These are phyloP conservation scores for Alectura lathami DNA, from an alignment of 2,113 vertebrate genomes.

Conservation along the genomic window DNA sequence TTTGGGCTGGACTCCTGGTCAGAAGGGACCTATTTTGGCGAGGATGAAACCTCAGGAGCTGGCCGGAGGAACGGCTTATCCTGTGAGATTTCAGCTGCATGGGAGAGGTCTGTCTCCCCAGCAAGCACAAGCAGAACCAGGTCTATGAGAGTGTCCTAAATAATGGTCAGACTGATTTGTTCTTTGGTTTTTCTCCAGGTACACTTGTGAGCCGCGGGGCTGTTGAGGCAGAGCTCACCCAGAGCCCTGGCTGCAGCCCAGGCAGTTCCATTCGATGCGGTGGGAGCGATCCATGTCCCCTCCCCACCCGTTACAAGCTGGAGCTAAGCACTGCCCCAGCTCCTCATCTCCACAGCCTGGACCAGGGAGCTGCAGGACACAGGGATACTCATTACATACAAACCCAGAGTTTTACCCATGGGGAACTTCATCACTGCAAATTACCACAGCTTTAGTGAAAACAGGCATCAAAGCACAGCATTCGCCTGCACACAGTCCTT, in stretches of 20 bases:
- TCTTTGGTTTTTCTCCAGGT: no score
- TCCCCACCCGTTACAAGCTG: background rate
- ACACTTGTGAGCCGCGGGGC: accelerated
- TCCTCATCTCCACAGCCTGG: accelerated
- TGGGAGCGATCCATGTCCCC: no score
- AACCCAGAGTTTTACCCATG: accelerated
- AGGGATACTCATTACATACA: accelerated
- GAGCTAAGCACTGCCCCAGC: background rate
- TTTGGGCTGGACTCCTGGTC: background rate
- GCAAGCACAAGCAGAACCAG: background rate
- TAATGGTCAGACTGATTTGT: background rate
- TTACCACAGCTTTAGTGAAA: background rate
- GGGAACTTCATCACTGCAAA: background rate
- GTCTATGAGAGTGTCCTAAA: background rate
- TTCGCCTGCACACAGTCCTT: background rate
- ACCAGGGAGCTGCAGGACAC: background rate
- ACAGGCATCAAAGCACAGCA: background rate
- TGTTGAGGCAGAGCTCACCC: accelerated
- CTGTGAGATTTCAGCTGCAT: background rate
- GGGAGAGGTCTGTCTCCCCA: no score
- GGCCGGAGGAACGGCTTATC: background rate
- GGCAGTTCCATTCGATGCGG: no score
- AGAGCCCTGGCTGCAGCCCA: accelerated
- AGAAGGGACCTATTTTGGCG: background rate
- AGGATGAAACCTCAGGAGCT: background rate